Conservation (phyloP, 2,113 vertebrate species). For the Aegotheles bennettii region DNA sequence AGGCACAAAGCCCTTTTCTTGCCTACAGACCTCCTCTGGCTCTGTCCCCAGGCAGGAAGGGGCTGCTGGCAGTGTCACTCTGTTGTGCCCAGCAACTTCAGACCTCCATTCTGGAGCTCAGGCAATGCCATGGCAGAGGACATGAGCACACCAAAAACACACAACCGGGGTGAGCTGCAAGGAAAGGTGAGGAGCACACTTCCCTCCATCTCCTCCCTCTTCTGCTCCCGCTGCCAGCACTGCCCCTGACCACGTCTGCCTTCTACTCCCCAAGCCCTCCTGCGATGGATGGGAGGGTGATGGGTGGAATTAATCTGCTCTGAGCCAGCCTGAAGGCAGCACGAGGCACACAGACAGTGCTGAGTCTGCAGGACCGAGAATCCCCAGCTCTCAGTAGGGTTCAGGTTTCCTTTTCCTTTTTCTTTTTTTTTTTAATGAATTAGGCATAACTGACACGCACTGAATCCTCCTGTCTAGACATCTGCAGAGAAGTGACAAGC, state of each 20-base stretch:
- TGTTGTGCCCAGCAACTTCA: background rate
- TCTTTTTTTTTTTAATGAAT: slow-evolving; percentile 5
- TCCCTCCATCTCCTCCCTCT: background rate
- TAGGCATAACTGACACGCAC: slow-evolving; percentile 58
- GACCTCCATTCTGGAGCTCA: background rate
- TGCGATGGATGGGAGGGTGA: background rate
- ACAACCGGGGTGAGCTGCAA: accelerated
- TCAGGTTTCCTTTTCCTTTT: background rate
- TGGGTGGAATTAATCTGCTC: background rate
- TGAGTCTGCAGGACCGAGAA: slow-evolving; percentile 42
- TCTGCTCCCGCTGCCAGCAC: background rate
- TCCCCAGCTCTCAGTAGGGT: slow-evolving; percentile 1
- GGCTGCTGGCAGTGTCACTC: background rate
- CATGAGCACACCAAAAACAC: accelerated
- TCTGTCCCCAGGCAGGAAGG: background rate
- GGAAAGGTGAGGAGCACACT: background rate
- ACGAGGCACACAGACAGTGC: background rate
- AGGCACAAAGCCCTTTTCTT: background rate
- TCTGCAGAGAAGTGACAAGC: slow-evolving; percentile 66
- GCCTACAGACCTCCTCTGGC: background rate
- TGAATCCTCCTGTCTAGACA: slow-evolving; percentile 68
- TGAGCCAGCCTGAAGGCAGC: background rate
- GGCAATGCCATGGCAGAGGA: background rate
- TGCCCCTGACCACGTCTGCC: background rate
- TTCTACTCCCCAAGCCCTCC: background rate